Evolutionary conservation across 2,888 invertebrate species (phyloP).

Genomic region (Idaea straminata): DNA sequence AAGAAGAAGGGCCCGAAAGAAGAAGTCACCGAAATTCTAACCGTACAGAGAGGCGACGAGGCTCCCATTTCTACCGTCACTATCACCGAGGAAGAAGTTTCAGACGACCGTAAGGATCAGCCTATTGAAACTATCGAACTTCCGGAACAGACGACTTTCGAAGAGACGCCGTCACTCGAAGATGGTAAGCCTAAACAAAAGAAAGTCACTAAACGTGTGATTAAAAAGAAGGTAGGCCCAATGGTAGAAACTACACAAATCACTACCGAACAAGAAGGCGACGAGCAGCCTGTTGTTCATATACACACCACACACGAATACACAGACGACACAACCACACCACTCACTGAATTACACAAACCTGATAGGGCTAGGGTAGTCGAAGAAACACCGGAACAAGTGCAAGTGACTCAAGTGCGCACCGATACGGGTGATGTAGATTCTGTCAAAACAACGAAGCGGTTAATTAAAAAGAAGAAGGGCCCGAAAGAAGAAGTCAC

Average conservation of each 20-base stretch:
- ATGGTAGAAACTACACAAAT: slow-evolving; percentile 51
- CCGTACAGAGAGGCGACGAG: slow-evolving; percentile 42
- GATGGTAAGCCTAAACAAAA: slow-evolving; percentile 26
- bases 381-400: background rate
- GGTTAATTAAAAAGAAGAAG: slow-evolving; percentile 30
- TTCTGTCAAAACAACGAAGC: background rate
- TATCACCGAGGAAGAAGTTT: slow-evolving; percentile 4
- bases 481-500: slow-evolving; percentile 27
- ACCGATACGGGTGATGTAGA: background rate
- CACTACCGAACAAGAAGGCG: slow-evolving; percentile 45
- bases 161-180: slow-evolving; percentile 7
- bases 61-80: too few species aligned
- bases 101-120: background rate
- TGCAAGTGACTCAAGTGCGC: slow-evolving; percentile 5
- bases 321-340: slow-evolving; percentile 39
- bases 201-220: slow-evolving; percentile 35
- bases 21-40: slow-evolving; percentile 32
- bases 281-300: slow-evolving; percentile 29
- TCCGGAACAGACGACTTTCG: slow-evolving; percentile 13
- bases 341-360: slow-evolving; percentile 21
- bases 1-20: slow-evolving; percentile 31
- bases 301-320: slow-evolving; percentile 30
- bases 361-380: slow-evolving; percentile 33
- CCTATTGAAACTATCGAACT: slow-evolving; percentile 10
- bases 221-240: slow-evolving; percentile 43